Conservation (phyloP, 1,140 invertebrate genomes). For the Bombus polaris region DNA sequence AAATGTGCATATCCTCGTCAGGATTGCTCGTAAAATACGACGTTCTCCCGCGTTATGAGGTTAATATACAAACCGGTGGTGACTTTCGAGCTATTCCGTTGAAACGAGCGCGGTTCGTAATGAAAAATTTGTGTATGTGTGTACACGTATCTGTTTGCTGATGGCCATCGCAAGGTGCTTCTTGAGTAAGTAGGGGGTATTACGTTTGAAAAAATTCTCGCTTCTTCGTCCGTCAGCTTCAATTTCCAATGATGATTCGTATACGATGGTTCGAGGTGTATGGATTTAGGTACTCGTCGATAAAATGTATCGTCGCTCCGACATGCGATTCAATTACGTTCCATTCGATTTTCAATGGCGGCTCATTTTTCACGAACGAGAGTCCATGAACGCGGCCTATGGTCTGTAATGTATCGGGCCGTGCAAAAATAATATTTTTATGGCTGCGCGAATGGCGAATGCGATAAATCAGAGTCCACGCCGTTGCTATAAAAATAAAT, state of each 20-base stretch:
- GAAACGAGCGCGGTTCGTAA: not conserved
- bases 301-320: not conserved
- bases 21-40: conserved; percentile 29
- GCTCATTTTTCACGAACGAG: not conserved
- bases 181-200: not conserved
- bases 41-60: not conserved
- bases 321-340: conserved; percentile 33
- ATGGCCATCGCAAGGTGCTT: not conserved
- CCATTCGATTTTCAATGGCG: not conserved
- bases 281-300: not conserved
- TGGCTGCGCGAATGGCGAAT: conserved; percentile 1
- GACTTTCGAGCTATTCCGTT: not conserved
- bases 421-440: conserved; percentile 37
- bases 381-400: not conserved
- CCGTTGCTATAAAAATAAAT: conserved; percentile 29
- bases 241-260: not conserved
- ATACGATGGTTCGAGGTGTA: not conserved
- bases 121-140: not conserved
- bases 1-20: not conserved
- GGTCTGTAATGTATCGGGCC: not conserved
- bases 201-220: not conserved
- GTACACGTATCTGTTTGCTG: not conserved
- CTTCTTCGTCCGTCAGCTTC: not conserved
- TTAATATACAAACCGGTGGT: conserved; percentile 13
- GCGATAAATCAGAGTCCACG: conserved; percentile 21